Evolutionary conservation across 2,113 vertebrate genomes (phyloP).

Genomic region (Pungitius pungitius): DNA sequence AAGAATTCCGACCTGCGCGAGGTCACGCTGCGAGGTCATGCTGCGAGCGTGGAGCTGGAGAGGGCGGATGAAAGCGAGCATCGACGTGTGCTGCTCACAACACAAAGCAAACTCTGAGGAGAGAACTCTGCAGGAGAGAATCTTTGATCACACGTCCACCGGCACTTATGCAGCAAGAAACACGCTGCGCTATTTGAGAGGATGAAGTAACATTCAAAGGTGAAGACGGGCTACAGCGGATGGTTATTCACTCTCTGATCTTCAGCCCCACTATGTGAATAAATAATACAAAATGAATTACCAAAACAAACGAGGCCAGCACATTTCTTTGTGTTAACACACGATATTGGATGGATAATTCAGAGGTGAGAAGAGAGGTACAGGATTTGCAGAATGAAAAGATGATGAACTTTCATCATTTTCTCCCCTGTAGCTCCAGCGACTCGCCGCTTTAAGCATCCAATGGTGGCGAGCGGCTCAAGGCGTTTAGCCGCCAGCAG

Average conservation of each 20-base stretch:
- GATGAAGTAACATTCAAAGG: too few relatives aligned
- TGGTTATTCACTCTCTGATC: too few relatives aligned
- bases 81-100: slow-evolving; percentile 11
- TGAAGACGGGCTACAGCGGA: too few relatives aligned
- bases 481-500: slow-evolving; percentile 10
- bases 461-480: slow-evolving; percentile 24
- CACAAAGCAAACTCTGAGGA: neutral
- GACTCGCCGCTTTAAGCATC: slow-evolving; percentile 37
- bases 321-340: neutral
- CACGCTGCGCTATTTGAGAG: too few relatives aligned
- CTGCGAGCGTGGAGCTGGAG: neutral
- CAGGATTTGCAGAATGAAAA: too few relatives aligned
- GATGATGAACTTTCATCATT: too few relatives aligned
- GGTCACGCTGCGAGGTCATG: neutral
- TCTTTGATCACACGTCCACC: neutral
- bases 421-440: too few relatives aligned
- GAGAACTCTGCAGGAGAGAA: neutral
- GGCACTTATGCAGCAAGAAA: neutral
- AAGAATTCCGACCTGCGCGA: neutral
- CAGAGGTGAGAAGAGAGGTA: too few relatives aligned
- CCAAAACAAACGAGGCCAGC: neutral
- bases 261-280: neutral
- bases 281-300: neutral
- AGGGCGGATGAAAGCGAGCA: slow-evolving; percentile 30
- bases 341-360: slow-evolving; percentile 3